Conservation (phyloP, 2,888 invertebrate species). For the Eulithis prunata region DNA sequence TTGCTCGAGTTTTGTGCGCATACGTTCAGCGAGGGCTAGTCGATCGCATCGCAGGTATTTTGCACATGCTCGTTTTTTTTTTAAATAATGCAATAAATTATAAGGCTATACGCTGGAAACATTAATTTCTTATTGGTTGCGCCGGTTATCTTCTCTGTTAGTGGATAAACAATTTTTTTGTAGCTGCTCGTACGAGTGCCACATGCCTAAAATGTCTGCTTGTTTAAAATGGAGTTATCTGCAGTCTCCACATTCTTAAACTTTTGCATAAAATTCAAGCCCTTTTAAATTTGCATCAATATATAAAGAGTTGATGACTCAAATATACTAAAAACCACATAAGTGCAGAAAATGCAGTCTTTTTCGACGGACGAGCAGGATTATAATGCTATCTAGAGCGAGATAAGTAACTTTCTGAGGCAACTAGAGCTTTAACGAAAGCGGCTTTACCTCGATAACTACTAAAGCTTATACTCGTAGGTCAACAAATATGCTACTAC, state of each 20-base stretch:
- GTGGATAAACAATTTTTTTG: slow-evolving; percentile 26
- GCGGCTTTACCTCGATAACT: too few relatives aligned
- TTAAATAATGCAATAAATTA: slow-evolving; percentile 49
- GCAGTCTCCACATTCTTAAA: slow-evolving; percentile 32
- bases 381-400: too few relatives aligned
- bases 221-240: slow-evolving; percentile 37
- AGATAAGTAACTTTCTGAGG: too few relatives aligned
- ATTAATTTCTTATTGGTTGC: slow-evolving; percentile 40
- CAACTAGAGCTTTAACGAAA: too few relatives aligned
- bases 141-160: slow-evolving; percentile 16
- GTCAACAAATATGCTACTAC: too few relatives aligned
- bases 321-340: not conserved
- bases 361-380: not conserved
- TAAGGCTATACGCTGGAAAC: slow-evolving; percentile 30
- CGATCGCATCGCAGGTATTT: slow-evolving; percentile 47
- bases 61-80: slow-evolving; percentile 53
- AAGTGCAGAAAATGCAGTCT: too few relatives aligned
- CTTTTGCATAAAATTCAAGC: slow-evolving; percentile 36
- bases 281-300: slow-evolving; percentile 18
- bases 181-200: slow-evolving; percentile 11
- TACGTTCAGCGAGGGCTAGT: slow-evolving; percentile 27
- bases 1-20: slow-evolving; percentile 14
- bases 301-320: not conserved
- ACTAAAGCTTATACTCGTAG: too few relatives aligned
- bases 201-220: slow-evolving; percentile 32